Evolutionary conservation across 1,140 invertebrate species (phyloP).

Genomic region (Magallana ariakensis): DNA sequence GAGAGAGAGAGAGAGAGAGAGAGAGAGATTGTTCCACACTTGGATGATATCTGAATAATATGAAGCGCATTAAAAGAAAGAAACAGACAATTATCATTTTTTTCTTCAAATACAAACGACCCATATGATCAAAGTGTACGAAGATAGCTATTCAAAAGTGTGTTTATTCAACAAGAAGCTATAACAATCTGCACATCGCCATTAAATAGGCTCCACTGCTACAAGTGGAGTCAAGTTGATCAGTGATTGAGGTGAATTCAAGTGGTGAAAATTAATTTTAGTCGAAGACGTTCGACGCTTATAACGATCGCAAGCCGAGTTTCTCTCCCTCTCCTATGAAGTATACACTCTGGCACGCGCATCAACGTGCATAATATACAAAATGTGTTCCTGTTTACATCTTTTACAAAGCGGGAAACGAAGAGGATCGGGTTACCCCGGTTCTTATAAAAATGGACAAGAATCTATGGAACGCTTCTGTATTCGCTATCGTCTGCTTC

Average conservation of each 20-base stretch:
- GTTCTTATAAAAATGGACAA: constrained; percentile 38
- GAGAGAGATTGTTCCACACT: no score
- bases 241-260: constrained; percentile 15
- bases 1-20: no score
- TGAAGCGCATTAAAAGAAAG: no score
- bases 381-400: constrained; percentile 34
- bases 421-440: neutral
- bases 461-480: constrained; percentile 24
- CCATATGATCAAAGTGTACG: no score
- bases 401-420: constrained; percentile 35
- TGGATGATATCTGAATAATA: no score
- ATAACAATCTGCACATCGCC: no score
- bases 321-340: neutral
- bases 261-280: constrained; percentile 33
- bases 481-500: constrained; percentile 16
- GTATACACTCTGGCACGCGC: constrained; percentile 25
- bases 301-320: neutral
- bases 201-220: neutral
- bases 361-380: constrained; percentile 29
- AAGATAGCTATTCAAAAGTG: no score
- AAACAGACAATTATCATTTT: no score
- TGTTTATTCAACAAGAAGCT: no score
- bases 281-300: constrained; percentile 10
- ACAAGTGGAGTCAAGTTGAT: neutral
- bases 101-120: no score